Percentiles rank a stretch among this genome's conserved stretches.
Evolutionary conservation across 2,797 vertebrate genomes (phyloP).

Genomic region (Xiphorhynchus erythropygius): DNA sequence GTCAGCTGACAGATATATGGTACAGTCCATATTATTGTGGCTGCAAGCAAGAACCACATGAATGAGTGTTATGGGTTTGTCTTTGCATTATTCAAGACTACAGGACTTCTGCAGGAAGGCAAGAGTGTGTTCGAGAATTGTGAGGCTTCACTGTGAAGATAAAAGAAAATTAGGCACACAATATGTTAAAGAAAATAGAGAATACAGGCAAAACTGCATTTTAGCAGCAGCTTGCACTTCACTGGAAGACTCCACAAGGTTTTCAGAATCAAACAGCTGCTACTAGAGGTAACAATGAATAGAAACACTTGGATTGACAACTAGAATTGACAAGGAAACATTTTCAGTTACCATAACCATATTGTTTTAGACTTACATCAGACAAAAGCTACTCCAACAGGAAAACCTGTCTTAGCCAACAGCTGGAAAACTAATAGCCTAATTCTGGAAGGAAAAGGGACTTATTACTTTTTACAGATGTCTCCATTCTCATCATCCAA

Average conservation of each 20-base stretch:
- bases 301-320: background rate
- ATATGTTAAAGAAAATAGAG: background rate
- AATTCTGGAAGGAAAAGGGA: slow-evolving; percentile 20
- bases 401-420: slow-evolving; percentile 55
- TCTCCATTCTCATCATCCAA: slow-evolving; percentile 54
- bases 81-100: background rate
- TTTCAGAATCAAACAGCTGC: background rate
- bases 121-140: background rate
- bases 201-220: background rate
- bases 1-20: background rate
- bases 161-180: background rate
- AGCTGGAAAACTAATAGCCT: slow-evolving; percentile 61
- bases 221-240: background rate
- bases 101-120: background rate
- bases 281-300: background rate
- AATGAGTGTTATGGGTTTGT: background rate
- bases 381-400: slow-evolving; percentile 58
- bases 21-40: background rate
- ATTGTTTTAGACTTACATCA: slow-evolving; percentile 62
- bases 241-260: background rate
- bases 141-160: background rate
- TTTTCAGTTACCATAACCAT: slow-evolving; percentile 45
- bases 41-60: background rate
- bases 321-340: background rate
- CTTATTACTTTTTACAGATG: slow-evolving; percentile 56